A percentile compares a stretch with the other conserved stretches of the same genome.
Evolutionary conservation across 2,888 invertebrate genomes (phyloP).

Genomic region (Perdita meconis): DNA sequence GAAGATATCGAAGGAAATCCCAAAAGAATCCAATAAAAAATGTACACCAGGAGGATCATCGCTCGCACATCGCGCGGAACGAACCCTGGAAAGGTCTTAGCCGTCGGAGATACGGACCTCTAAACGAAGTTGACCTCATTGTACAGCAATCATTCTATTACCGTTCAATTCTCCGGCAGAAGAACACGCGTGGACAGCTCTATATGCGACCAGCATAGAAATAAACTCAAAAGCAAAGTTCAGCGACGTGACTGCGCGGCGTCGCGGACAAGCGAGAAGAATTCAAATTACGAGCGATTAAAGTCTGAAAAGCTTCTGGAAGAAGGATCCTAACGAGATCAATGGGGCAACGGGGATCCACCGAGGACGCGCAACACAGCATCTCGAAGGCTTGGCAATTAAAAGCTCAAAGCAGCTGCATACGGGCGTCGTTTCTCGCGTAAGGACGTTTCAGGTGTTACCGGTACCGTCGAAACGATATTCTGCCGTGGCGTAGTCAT

Average conservation of each 20-base stretch:
- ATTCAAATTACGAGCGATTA: neutral
- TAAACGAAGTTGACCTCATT: constrained; percentile 73
- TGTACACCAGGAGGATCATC: neutral
- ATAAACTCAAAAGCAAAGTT: neutral
- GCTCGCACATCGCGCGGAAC: neutral
- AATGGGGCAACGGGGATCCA: neutral
- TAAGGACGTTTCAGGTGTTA: constrained; percentile 76
- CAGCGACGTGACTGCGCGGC: neutral
- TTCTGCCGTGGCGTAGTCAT: constrained; percentile 51
- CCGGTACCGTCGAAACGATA: constrained; percentile 67
- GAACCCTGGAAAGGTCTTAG: constrained; percentile 32
- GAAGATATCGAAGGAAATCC: no score
- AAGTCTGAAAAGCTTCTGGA: neutral
- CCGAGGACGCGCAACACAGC: constrained; percentile 13
- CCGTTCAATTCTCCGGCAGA: constrained; percentile 70
- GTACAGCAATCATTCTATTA: constrained; percentile 77
- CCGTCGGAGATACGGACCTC: constrained; percentile 56
- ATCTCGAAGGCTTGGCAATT: constrained; percentile 44
- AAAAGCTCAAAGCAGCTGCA: constrained; percentile 74
- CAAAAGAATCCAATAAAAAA: no score
- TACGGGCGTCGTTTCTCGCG: constrained; percentile 73
- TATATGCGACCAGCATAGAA: neutral
- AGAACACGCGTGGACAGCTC: constrained; percentile 21
- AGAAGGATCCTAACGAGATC: neutral
- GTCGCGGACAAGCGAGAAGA: neutral